Evolutionary conservation across 2,888 invertebrate species (phyloP).

Genomic region (Chymomyza amoena): DNA sequence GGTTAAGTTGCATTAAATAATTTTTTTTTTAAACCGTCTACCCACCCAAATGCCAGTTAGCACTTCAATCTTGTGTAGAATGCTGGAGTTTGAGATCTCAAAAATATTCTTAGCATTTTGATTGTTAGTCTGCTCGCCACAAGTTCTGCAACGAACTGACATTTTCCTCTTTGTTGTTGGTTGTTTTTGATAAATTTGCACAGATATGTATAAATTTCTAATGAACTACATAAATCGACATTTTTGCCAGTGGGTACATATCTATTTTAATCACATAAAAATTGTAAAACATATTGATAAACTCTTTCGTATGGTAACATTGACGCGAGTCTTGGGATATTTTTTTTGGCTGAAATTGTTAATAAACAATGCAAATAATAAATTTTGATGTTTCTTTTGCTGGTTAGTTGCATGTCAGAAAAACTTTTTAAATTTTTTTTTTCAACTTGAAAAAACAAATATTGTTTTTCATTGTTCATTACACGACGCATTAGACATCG

Average conservation of each 20-base stretch:
- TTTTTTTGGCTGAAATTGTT: too few species aligned
- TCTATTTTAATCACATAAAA: too few species aligned
- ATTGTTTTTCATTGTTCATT: too few species aligned
- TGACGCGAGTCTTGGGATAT: too few species aligned
- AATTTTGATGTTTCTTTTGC: too few species aligned
- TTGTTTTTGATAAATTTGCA: background rate
- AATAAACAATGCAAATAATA: too few species aligned
- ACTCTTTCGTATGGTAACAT: too few species aligned
- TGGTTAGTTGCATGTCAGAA: too few species aligned
- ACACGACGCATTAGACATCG: too few species aligned
- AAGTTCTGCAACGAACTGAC: slow-evolving; percentile 35
- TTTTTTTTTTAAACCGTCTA: background rate
- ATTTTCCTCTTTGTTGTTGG: slow-evolving; percentile 22
- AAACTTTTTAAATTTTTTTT: too few species aligned
- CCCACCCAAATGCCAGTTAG: slow-evolving; percentile 38
- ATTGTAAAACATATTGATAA: too few species aligned
- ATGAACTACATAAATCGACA: background rate
- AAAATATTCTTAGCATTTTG: slow-evolving; percentile 22
- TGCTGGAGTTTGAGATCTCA: background rate
- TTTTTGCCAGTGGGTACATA: background rate
- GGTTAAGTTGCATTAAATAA: background rate
- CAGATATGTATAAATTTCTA: background rate
- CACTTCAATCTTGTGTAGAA: slow-evolving; percentile 25
- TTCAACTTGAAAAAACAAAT: too few species aligned
- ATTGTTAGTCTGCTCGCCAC: slow-evolving; percentile 20